phyloP scores from a whole-genome alignment of 2,113 vertebrate genomes.

The Mus spicilegus region DNA sequence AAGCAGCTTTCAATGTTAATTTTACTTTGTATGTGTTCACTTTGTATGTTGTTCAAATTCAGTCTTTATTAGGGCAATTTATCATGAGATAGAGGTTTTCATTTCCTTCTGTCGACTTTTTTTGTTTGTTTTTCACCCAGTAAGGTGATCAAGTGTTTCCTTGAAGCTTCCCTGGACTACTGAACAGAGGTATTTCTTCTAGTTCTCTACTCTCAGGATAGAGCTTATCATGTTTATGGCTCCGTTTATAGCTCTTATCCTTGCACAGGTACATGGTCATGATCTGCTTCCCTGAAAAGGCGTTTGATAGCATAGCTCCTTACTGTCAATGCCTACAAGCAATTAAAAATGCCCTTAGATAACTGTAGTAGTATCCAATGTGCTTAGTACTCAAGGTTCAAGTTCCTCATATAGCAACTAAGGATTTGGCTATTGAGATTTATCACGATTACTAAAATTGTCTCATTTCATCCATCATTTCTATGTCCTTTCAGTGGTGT shows the following conservation, averaged over 20 bases:
- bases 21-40: background rate
- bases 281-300: background rate
- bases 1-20: background rate
- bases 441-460: background rate
- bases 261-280: background rate
- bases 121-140: background rate
- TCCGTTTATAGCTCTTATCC: background rate
- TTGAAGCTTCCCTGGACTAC: background rate
- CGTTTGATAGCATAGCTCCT: background rate
- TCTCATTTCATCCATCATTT: background rate
- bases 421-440: background rate
- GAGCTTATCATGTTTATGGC: background rate
- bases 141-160: background rate
- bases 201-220: background rate
- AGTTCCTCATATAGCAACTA: background rate
- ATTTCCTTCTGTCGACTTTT: background rate
- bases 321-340: background rate
- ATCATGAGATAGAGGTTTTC: background rate
- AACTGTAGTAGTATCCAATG: background rate
- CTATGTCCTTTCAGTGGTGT: background rate
- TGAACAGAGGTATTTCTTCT: background rate
- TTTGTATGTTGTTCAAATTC: too few species aligned
- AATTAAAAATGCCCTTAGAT: background rate
- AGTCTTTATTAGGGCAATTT: background rate
- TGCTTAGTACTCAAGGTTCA: background rate